Conservation (phyloP, 2,888 invertebrate species). For the Neuroscelio doddi region DNA sequence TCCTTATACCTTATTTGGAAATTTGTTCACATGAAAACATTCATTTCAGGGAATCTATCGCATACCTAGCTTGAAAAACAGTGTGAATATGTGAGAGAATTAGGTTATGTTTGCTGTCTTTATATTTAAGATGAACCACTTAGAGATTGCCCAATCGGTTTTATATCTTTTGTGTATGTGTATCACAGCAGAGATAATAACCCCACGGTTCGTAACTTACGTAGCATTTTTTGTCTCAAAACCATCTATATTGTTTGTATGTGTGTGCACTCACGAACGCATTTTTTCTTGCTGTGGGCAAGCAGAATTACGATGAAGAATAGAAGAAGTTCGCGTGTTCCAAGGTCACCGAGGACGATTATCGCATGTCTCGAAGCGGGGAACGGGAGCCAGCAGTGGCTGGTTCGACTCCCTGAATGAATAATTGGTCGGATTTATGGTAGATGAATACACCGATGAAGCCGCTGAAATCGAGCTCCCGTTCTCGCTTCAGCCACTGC, state of each 20-base stretch:
- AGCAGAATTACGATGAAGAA: slow-evolving; percentile 22
- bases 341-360: slow-evolving; percentile 61
- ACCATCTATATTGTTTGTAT: background rate
- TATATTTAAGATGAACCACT: too few relatives aligned
- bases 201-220: too few relatives aligned
- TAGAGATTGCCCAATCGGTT: too few relatives aligned
- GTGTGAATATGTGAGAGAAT: too few relatives aligned
- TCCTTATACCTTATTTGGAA: too few relatives aligned
- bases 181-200: too few relatives aligned
- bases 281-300: slow-evolving; percentile 20
- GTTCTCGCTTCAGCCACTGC: slow-evolving; percentile 58
- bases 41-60: too few relatives aligned
- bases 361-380: slow-evolving; percentile 66
- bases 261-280: background rate
- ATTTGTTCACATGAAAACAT: too few relatives aligned
- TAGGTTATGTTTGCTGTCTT: too few relatives aligned
- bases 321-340: slow-evolving; percentile 62
- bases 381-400: slow-evolving; percentile 67
- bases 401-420: slow-evolving; percentile 64
- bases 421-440: slow-evolving; percentile 60
- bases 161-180: too few relatives aligned
- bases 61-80: too few relatives aligned
- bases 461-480: slow-evolving; percentile 39
- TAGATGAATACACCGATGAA: slow-evolving; percentile 43
- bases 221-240: too few relatives aligned